Base-by-base conservation (phyloP, 1,140 invertebrate species). In the Hyphantria cunea region DNA sequence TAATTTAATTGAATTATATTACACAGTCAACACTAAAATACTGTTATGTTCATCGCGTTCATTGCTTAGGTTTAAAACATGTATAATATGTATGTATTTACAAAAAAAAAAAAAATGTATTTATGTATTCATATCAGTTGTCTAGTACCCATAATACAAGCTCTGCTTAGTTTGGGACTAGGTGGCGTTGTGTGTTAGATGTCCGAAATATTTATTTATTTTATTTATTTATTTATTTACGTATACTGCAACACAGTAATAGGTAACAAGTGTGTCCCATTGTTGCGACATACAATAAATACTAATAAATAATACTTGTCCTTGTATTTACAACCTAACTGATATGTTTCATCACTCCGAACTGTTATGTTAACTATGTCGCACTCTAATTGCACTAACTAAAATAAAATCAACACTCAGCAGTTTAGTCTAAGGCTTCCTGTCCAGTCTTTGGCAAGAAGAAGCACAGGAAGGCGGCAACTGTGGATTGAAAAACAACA, bases 391-490 rank as follows among this genome's bases (percentile, higher is more conserved):
- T 85, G 68, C 76, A 85, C 79, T 84, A 84, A 65, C 63, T 73
- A 76, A 14, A 53, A 60, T 65, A 70, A 60, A 61, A 62, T 71
- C 64, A 55, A 58, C 65, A 72, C 59, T 64, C 52, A 64, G 53
- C 17, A 17, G 45, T 73, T 88, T 92, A 95, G 63, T 94, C 94
- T 68, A 95, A 80, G 5, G 93, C 93, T 75, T 94, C 93, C 75
- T 93, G 92, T 48, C 94, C 94, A 41, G 94, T 94, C 76, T 92
- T 94, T 68, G 94, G 94, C 68, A 95, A 82, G 72, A 94, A 85
- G 75, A 94, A 92, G 76, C 94, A 94, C 42, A 95, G 87, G 56
- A 94, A 80, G 59, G 93, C 94, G 84, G 93, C 94, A 68, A 92
- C 94, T 95, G 88, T 56, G 92, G 93, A 58, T 25, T 25, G 17